Evolutionary conservation across 2,797 vertebrate genomes (phyloP), one percentile per base, ranked within the genome.

Genomic region (Gymnoscopelus braueri): DNA sequence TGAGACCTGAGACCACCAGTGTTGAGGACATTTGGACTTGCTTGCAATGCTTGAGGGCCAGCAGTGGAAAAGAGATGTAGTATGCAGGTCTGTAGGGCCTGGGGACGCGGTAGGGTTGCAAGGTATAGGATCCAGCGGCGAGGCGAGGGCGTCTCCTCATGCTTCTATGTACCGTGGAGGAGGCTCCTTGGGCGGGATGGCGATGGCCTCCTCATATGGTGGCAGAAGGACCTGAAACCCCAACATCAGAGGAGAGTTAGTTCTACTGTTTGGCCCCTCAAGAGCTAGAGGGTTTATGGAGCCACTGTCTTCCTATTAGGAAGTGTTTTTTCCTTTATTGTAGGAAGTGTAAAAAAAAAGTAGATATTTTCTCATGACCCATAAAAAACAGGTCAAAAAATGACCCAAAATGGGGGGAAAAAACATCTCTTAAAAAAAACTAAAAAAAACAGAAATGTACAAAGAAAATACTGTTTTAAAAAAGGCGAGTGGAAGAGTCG

Each of bases 151-250:
- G 26, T 66, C 39, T 63, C 9, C 82, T 94, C 79, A 91, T 59
- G 92, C 80, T 63, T 91, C 88, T 83, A 89, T 85, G 62, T 94
- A 94, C 84, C 92, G 90, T 23, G 93, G 93, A 56, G 94, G 93
- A 8, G 92, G 90, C 63, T 94, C 91, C 81, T 94, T 94, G 1
- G 89, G 91, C 0, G 93, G 92, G 35, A 93, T 82, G 74, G 92
- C 84, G 0, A 94, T 69, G 4, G 87, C 93, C 67, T 94, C 94
- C 80, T 94, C 93, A 39, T 94, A 94, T 0, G 92, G 88, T 3
- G 93, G 94, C 60, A 94, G 91, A 77, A 94, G 88, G 65, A 93
- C 92, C 94, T 94, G 76, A 62, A 88, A 82, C 24, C 5, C 4
- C 71, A 60, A 50, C 66, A 72, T 0, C 8, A 59, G 47, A 65